Evolutionary conservation across 2,888 invertebrate species (phyloP).

Genomic region (Chaetogeoica ovagalla): DNA sequence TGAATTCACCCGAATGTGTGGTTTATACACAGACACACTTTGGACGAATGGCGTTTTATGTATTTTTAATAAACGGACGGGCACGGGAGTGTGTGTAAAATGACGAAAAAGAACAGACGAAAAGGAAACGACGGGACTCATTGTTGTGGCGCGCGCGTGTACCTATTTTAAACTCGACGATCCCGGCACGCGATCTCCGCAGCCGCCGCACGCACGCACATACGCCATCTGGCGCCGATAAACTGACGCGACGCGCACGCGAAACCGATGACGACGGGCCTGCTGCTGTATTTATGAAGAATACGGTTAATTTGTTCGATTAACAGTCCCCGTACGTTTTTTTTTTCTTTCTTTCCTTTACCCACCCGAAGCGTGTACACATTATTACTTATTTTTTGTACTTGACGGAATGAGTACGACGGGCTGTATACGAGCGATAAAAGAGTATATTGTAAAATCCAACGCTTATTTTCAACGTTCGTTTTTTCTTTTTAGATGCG

Average conservation of each 20-base stretch:
- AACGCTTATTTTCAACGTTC: no score
- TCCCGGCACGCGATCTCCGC: constrained; percentile 49
- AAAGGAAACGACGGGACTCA: no score
- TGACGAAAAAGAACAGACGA: not conserved
- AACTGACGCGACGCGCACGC: constrained; percentile 14
- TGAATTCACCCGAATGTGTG: no score
- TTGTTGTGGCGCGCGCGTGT: constrained; percentile 19
- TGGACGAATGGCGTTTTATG: not conserved
- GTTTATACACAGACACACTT: not conserved
- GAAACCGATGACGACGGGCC: constrained; percentile 2
- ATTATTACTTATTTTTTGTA: no score
- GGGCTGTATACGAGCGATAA: no score
- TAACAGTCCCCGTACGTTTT: not conserved
- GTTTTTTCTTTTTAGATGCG: no score
- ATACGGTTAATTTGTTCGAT: not conserved
- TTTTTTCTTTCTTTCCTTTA: not conserved
- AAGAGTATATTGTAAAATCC: no score
- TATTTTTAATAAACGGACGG: not conserved
- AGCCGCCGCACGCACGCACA: not conserved
- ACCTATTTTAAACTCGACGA: constrained; percentile 36
- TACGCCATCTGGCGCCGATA: constrained; percentile 49
- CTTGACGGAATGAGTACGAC: no score
- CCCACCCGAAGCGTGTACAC: no score
- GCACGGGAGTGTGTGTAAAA: not conserved
- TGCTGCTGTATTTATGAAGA: constrained; percentile 15